These are phyloP conservation scores for Scrobipalpa costella DNA, from an alignment of 2,888 invertebrate genomes.

Conservation along the genomic window DNA sequence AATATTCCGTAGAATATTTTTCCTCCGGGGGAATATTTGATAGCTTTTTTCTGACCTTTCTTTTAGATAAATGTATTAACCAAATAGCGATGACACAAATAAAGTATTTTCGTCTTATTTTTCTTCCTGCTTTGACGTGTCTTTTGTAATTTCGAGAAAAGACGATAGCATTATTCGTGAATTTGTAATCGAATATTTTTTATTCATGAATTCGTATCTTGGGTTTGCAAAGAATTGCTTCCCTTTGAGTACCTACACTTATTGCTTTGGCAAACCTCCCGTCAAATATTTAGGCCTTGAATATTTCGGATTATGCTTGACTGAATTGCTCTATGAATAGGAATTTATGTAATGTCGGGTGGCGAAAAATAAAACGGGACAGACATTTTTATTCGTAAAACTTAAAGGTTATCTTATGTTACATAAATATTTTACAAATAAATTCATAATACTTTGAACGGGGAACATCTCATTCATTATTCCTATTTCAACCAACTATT, in stretches of 20 bases:
- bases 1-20: constrained; percentile 27
- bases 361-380: constrained; percentile 9
- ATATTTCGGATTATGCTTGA: constrained; percentile 19
- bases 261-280: constrained; percentile 24
- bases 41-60: constrained; percentile 27
- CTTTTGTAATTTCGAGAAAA: constrained; percentile 29
- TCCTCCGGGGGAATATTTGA: constrained; percentile 25
- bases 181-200: constrained; percentile 29
- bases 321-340: constrained; percentile 21
- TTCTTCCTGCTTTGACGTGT: constrained; percentile 24
- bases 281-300: constrained; percentile 22
- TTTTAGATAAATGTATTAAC: constrained; percentile 31
- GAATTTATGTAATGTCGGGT: constrained; percentile 21
- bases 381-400: not conserved
- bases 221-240: constrained; percentile 23
- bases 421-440: not conserved
- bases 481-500: not conserved
- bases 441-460: too few species aligned
- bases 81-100: constrained; percentile 28
- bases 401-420: not conserved
- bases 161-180: constrained; percentile 26
- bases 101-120: constrained; percentile 28
- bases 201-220: constrained; percentile 28
- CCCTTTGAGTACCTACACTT: constrained; percentile 20
- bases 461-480: too few species aligned